Conservation (phyloP, 2,113 vertebrate species). For the Oceanites oceanicus region DNA sequence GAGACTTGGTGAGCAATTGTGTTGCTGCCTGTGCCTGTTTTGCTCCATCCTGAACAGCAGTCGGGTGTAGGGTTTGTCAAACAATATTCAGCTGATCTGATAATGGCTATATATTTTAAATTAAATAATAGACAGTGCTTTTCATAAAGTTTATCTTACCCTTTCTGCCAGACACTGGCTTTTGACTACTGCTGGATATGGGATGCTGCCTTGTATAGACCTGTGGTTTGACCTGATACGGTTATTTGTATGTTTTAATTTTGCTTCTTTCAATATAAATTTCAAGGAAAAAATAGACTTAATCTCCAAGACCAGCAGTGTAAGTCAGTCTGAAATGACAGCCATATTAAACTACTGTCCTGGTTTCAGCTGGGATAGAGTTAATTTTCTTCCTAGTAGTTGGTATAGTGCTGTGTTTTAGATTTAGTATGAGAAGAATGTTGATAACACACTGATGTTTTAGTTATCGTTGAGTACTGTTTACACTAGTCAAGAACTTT, state of each 20-base stretch:
- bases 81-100: background rate
- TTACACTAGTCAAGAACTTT: too few species aligned
- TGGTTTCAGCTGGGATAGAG: too few species aligned
- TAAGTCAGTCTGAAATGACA: background rate
- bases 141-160: background rate
- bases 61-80: background rate
- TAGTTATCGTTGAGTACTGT: too few species aligned
- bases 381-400: too few species aligned
- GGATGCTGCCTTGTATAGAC: background rate
- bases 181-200: background rate
- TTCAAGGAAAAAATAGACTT: background rate
- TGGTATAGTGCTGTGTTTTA: too few species aligned
- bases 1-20: background rate
- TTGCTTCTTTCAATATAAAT: background rate
- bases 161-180: background rate
- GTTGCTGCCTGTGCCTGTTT: background rate
- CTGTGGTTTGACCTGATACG: background rate
- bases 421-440: too few species aligned
- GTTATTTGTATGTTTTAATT: background rate
- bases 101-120: background rate
- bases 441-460: too few species aligned
- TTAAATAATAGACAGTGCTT: background rate
- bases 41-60: background rate
- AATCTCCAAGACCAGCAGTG: background rate
- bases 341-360: background rate